Base-by-base conservation (phyloP, 1,140 invertebrate species). In the Hyphantria cunea region DNA sequence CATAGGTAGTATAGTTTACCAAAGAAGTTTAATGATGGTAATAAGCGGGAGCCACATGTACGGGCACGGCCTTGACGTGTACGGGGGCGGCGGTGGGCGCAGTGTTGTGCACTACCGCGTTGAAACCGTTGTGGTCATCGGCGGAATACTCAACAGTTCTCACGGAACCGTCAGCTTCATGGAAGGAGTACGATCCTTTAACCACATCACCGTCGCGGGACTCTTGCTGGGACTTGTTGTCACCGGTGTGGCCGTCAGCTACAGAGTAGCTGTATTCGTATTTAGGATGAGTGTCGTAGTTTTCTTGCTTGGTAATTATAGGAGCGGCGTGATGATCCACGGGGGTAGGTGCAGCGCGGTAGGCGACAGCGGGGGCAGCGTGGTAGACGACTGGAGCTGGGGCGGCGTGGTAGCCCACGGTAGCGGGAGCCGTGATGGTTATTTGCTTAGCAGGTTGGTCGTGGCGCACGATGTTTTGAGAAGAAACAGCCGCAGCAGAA, bases 91-190 rank as follows among this genome's bases (percentile, higher is more conserved):
- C 68, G 6, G 68, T 67, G 12, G 91, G 91, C n/a, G 90, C 91
- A 12, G 91, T 90, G 82, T 92, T 91, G 68, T 88, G 88, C 14
- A 93, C 92, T 6, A 92, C 90, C 11, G 92, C 92, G 76, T 93
- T 93, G 84, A 93, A 93, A n/a, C 81, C 91, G 68, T 82, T 89
- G 77, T 91, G 89, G 55, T 83, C 84, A 71, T 92, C 92, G n/a
- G 91, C 91, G 63, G 87, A 86, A 82, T 92, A 92, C 56, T 89
- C 78, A 12, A 92, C 91, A 44, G 81, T 91, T 61, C 92, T 80
- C 72, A 92, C 79, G 48, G 92, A 92, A 37, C 92, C 92, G 64
- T 92, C 92, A 25, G 92, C 84, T 65, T 92, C 91, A 15, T 90
- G 76, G 50, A 92, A 70, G 17, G 90, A 91, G 82, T 94, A 94